Percentiles rank a stretch among this genome's conserved stretches.
These are phyloP conservation scores for Lagorchestes hirsutus DNA, from an alignment of 2,797 vertebrate genomes.

Conservation along the genomic window DNA sequence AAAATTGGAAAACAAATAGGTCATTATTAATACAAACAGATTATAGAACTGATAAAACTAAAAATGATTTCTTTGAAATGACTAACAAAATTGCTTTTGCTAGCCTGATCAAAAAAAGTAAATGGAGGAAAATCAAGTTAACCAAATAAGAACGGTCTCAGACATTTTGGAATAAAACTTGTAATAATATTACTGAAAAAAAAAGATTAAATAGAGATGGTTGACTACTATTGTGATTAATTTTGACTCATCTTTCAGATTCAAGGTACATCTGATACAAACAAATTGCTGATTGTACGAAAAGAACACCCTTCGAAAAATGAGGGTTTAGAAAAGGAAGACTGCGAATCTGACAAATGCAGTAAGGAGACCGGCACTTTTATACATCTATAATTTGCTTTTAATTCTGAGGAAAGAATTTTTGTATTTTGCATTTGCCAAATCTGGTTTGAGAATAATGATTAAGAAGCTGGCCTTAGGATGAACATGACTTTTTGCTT, in stretches of 20 bases:
- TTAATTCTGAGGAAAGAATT: not conserved
- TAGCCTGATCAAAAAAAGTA: not conserved
- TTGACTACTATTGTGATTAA: constrained; percentile 8
- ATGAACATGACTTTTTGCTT: not conserved
- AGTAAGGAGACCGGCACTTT: not conserved
- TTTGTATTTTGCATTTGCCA: not conserved
- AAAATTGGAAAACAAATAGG: not conserved
- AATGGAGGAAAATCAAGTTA: not conserved
- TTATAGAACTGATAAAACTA: not conserved
- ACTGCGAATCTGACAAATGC: not conserved
- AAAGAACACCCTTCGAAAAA: not conserved
- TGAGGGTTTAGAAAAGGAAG: constrained; percentile 24
- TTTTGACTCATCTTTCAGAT: constrained; percentile 67
- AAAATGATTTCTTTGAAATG: not conserved
- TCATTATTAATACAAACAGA: not conserved
- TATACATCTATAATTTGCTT: not conserved
- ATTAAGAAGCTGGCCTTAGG: not conserved
- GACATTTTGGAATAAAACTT: not conserved
- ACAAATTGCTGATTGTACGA: constrained; percentile 72
- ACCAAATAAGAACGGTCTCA: not conserved
- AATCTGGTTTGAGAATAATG: not conserved
- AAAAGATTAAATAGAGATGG: not conserved
- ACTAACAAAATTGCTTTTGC: not conserved
- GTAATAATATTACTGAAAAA: not conserved
- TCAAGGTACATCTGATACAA: constrained; percentile 73